Evolutionary conservation across 2,888 invertebrate species (phyloP), one percentile per base, ranked within the genome.

Genomic region (Lasius fuliginosus): DNA sequence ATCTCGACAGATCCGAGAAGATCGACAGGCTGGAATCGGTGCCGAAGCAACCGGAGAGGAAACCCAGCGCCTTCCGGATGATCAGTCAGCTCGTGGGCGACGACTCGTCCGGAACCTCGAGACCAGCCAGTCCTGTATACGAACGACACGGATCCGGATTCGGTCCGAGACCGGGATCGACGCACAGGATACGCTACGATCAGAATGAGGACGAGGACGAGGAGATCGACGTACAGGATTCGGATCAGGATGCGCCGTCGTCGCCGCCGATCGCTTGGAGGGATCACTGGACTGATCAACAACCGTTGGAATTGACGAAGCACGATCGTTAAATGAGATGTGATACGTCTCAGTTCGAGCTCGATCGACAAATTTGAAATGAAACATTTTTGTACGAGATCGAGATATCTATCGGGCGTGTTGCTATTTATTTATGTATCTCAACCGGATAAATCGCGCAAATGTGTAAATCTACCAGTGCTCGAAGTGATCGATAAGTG

Each of bases 191-290:
- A 15, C 87, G 89, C 42, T 87, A 79, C 9, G 87, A 91, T 9
- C 84, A 86, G 9, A 49, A 89, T 77, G 93, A 94, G 71, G 93
- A 94, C 82, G 94, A 94, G 83, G 98, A 98, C 92, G 97, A 97
- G 94, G 98, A 98, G 95, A 98, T 98, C 93, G 98, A 98, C 95
- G 98, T 98, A 11, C 97, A 98, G 93, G 98, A 98, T 90, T 97
- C 97, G 71, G 97, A 97, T 89, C 95, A 96, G 77, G 97, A 97
- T 82, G 94, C 95, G 87, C 94, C 95, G 11, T 95, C 95, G 84
- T 96, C 94, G 90, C 95, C 95, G 58, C 92, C 93, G 74, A 90
- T 93, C 46, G 93, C 91, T 8, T 94, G 95, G 94, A 88, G 94
- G 81, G 94, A 94, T 93, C 94, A 93, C 64, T 94, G 93, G 94